Evolutionary conservation across 2,113 vertebrate species (phyloP).

Genomic region (Cottus gobio): DNA sequence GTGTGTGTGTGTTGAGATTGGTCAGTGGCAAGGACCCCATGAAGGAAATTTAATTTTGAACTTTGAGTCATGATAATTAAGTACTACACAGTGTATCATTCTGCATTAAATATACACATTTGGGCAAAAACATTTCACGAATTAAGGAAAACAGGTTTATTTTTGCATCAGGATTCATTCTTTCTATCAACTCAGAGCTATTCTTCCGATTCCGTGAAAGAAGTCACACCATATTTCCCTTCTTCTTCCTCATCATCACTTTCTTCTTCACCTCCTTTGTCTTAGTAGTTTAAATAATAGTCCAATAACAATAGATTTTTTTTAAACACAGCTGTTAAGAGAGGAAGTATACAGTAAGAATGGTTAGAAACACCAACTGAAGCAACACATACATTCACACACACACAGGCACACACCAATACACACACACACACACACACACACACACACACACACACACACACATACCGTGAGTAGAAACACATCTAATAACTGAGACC

Average conservation of each 20-base stretch:
- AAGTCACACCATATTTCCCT: neutral
- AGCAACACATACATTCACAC: neutral
- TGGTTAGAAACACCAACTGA: neutral
- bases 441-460: neutral
- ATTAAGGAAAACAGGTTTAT: neutral
- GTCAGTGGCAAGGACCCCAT: neutral
- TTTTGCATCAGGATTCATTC: neutral
- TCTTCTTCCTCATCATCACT: neutral
- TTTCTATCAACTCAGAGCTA: neutral
- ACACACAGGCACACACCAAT: neutral
- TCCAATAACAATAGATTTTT: neutral
- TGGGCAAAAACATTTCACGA: neutral
- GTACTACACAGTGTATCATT: neutral
- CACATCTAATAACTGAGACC: constrained; percentile 21
- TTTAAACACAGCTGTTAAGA: neutral
- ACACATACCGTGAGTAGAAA: neutral
- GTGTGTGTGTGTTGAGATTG: constrained; percentile 3
- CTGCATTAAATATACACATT: neutral
- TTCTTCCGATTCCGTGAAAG: neutral
- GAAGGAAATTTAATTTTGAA: neutral
- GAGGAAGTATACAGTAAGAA: neutral
- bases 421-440: neutral
- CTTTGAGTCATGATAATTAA: constrained; percentile 1
- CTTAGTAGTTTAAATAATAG: neutral
- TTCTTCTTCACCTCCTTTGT: neutral